Conservation (phyloP, 2,797 vertebrate genomes). For the Tenualosa thibaudeaui region DNA sequence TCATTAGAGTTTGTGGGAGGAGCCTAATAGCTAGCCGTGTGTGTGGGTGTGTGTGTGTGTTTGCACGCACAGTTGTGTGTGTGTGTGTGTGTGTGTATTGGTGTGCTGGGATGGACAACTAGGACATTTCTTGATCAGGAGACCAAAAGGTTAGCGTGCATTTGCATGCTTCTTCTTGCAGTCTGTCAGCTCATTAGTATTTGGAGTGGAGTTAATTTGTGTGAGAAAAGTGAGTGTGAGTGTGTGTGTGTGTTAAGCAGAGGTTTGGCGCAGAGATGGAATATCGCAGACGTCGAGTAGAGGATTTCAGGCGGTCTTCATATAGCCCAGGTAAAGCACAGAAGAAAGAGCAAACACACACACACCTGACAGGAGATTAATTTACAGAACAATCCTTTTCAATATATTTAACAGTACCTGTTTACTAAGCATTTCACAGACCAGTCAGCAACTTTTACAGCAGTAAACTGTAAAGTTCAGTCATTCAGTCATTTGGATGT, state of each 20-base stretch:
- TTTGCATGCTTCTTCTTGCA: not conserved
- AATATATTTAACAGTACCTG: too few species aligned
- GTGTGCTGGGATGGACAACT: not conserved
- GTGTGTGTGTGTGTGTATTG: not conserved
- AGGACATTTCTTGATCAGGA: not conserved
- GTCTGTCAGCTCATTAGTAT: not conserved
- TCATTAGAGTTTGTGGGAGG: not conserved
- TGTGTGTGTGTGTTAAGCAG: not conserved
- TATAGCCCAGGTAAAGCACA: not conserved
- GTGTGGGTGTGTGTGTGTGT: not conserved
- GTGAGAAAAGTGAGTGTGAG: not conserved
- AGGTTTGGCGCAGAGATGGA: not conserved
- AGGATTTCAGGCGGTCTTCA: not conserved
- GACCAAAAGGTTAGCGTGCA: not conserved
- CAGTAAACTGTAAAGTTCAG: not conserved
- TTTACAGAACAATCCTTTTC: not conserved
- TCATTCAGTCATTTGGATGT: not conserved
- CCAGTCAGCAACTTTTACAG: not conserved
- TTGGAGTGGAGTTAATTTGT: not conserved
- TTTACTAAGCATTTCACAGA: not conserved
- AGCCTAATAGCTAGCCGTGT: not conserved
- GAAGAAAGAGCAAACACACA: not conserved
- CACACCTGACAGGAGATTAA: not conserved
- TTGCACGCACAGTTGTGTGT: not conserved
- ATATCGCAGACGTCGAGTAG: slow-evolving; percentile 8